These are phyloP conservation scores for Periophthalmus magnuspinnatus DNA, from an alignment of 2,797 vertebrate species.

Conservation along the genomic window DNA sequence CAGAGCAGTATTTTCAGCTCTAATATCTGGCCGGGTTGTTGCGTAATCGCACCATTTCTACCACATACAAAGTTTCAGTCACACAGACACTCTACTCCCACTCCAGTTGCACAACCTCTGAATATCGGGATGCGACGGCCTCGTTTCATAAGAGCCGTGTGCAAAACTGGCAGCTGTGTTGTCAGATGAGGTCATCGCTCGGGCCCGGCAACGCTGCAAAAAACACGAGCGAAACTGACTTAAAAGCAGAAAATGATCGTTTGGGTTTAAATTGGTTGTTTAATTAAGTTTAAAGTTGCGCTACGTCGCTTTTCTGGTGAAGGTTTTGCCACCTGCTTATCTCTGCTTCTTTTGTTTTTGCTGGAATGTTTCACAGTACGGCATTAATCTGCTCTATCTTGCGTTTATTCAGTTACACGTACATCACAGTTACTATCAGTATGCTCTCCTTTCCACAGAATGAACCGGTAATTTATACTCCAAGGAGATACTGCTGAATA, in stretches of 20 bases:
- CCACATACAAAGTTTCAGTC: constrained; percentile 49
- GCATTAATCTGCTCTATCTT: too few species aligned
- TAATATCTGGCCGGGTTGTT: constrained; percentile 51
- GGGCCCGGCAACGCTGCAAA: constrained; percentile 8
- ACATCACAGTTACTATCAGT: too few species aligned
- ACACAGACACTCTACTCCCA: constrained; percentile 47
- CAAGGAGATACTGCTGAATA: too few species aligned
- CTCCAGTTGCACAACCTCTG: constrained; percentile 67
- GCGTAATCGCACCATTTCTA: constrained; percentile 55
- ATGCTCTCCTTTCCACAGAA: too few species aligned
- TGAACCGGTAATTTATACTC: too few species aligned
- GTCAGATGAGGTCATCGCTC: constrained; percentile 66
- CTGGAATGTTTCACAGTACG: neutral
- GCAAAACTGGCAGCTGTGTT: constrained; percentile 66
- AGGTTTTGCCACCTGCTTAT: too few species aligned
- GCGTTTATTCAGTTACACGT: too few species aligned
- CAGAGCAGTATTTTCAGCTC: constrained; percentile 42
- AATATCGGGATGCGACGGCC: constrained; percentile 65
- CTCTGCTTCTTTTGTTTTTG: neutral
- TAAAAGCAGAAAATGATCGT: neutral
- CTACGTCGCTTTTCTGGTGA: too few species aligned
- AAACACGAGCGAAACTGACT: neutral
- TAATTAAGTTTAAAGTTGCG: too few species aligned
- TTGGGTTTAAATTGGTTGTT: too few species aligned
- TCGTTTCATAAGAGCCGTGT: constrained; percentile 68